phyloP scores from a whole-genome alignment of 2,888 invertebrate species.

The Onthophagus sagittarius region DNA sequence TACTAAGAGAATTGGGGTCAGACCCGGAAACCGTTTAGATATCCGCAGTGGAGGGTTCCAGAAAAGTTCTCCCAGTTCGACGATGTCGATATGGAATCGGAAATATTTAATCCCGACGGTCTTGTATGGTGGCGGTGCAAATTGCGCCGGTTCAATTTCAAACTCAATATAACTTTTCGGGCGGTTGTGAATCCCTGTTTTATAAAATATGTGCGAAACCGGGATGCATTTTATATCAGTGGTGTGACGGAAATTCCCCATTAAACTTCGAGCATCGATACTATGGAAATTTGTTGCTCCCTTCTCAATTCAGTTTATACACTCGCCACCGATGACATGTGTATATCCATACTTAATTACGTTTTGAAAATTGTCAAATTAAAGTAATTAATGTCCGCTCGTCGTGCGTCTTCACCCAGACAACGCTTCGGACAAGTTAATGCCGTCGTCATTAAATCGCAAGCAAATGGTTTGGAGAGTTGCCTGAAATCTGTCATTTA shows the following conservation, averaged over 20 bases:
- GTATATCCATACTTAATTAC: background rate
- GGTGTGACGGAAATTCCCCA: background rate
- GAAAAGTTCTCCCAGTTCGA: conserved; percentile 2
- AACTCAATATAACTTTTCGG: conserved; percentile 45
- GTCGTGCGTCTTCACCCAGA: background rate
- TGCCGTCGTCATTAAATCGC: background rate
- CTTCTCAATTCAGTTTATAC: no score
- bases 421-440: background rate
- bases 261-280: background rate
- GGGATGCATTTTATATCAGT: conserved; percentile 18
- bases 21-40: conserved; percentile 1
- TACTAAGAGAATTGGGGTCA: background rate
- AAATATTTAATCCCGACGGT: conserved; percentile 32
- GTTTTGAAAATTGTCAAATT: background rate
- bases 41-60: background rate
- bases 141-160: conserved; percentile 41
- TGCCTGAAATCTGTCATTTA: background rate
- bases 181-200: conserved; percentile 20
- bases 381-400: background rate
- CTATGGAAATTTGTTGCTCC: background rate
- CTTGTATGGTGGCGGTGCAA: conserved; percentile 35
- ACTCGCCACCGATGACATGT: no score
- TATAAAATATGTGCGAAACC: conserved; percentile 23
- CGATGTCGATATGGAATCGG: conserved; percentile 21
- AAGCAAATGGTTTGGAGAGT: background rate